Evolutionary conservation across 2,797 vertebrate genomes (phyloP).

Genomic region (Spatula versicolor): DNA sequence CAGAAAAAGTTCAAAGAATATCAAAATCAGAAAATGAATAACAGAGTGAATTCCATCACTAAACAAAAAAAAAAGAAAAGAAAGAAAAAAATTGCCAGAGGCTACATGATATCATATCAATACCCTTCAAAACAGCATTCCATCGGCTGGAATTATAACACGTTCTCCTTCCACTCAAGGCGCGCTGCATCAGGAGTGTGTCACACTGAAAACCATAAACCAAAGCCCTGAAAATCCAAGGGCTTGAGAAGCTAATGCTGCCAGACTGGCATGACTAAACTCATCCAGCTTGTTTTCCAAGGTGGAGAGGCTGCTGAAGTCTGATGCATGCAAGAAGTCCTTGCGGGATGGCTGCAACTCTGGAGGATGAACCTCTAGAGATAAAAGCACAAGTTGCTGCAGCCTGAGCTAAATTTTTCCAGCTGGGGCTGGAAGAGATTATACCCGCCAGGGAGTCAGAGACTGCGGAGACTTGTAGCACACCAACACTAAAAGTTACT

Average conservation of each 20-base stretch:
- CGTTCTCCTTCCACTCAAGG: conserved; percentile 52
- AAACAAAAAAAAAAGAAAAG: background rate
- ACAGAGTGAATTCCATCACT: conserved; percentile 72
- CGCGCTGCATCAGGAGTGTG: conserved; percentile 19
- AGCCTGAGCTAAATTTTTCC: background rate
- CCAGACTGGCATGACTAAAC: conserved; percentile 11
- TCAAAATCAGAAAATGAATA: conserved; percentile 75
- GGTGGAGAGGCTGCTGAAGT: background rate
- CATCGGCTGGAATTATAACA: conserved; percentile 72
- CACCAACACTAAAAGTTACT: background rate
- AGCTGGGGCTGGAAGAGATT: background rate
- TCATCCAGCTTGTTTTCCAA: background rate
- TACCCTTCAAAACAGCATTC: conserved; percentile 75
- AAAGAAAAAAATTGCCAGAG: conserved; percentile 65
- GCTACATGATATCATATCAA: conserved; percentile 76
- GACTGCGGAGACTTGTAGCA: background rate
- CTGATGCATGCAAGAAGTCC: background rate
- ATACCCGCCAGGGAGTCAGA: background rate
- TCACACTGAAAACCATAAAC: conserved; percentile 51
- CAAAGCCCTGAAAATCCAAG: conserved; percentile 28
- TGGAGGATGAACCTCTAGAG: background rate
- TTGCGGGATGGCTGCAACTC: background rate
- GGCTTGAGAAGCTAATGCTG: background rate
- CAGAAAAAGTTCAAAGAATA: conserved; percentile 80
- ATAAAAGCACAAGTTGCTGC: background rate